A percentile compares a stretch with the other conserved stretches of the same genome.
Evolutionary conservation across 2,888 invertebrate species (phyloP).

Genomic region (Agrochola litura): DNA sequence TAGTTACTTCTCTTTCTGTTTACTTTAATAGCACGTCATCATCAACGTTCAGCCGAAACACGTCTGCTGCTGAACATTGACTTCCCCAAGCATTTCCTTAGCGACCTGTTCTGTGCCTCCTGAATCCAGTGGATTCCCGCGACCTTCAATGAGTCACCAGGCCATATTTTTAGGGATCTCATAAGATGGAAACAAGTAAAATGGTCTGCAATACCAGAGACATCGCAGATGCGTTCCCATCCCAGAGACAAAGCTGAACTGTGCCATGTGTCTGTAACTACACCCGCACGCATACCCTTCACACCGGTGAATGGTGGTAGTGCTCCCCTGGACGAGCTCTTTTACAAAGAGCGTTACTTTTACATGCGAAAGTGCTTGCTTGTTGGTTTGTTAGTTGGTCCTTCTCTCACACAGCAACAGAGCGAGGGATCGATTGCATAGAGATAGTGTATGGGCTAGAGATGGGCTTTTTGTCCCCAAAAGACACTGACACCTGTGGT

Average conservation of each 20-base stretch:
- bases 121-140: neutral
- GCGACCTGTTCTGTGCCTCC: neutral
- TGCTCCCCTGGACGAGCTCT: neutral
- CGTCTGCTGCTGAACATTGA: neutral
- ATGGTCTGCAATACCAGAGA: neutral
- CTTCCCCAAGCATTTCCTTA: no score
- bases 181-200: neutral
- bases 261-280: slow-evolving; percentile 17
- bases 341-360: neutral
- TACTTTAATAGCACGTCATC: neutral
- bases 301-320: neutral
- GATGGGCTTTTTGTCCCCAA: neutral
- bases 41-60: no score
- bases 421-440: neutral
- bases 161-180: neutral
- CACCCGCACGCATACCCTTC: slow-evolving; percentile 3
- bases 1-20: neutral
- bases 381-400: neutral
- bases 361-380: neutral
- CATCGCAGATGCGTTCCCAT: neutral
- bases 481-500: neutral
- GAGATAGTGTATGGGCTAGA: neutral
- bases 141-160: neutral
- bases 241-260: neutral
- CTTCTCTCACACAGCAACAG: neutral